Base-by-base conservation (phyloP, 2,888 invertebrate species). In the Drosophila mettleri region DNA sequence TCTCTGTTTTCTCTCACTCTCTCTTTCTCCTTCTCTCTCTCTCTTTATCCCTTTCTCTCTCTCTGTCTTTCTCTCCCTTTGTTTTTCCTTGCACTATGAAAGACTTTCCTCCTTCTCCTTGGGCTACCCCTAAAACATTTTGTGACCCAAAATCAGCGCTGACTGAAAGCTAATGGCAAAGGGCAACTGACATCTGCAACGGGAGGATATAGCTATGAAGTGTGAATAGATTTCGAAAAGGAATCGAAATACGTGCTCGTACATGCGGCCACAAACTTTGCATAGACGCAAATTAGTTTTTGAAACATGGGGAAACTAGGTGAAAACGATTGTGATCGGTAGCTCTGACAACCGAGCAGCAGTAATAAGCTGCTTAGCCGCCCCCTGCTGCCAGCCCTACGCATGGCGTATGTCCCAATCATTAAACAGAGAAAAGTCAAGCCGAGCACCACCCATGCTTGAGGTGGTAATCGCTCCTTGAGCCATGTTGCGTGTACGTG, bases 371-470 rank as follows among this genome's bases (percentile, higher is more conserved):
- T 27, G 69, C 52, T 53, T 53, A 49, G 53, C 36, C 10, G 4
- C n/a, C 10, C n/a, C 29, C 3, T 1, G 0, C 14, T 24, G 3
- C 6, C 8, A 8, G 9, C 2, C 45, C 49, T 48, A 58, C 58
- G 33, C 57, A 39, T 41, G 51, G 22, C 65, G 52, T 65, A 65
- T 71, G 34, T 60, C 41, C 57, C 27, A 34, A 34, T 71, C 53
- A 71, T 72, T 45, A 71, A 52, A 27, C 41, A 46, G 59, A 54
- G 48, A 63, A 59, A 69, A 69, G 61, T 69, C 61, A 69, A 61
- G 54, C 27, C 36, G 10, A 43, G 22, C 16, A 10, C 20, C 20
- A 9, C 14, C 49, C 55, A 10, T n/a, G 10, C 48, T 39, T 39
- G 53, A 14, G 41, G 20, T n/a, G 36, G 51, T 57, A 18, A 10